Conservation (phyloP, 2,888 invertebrate species). For the Platycheirus albimanus region DNA sequence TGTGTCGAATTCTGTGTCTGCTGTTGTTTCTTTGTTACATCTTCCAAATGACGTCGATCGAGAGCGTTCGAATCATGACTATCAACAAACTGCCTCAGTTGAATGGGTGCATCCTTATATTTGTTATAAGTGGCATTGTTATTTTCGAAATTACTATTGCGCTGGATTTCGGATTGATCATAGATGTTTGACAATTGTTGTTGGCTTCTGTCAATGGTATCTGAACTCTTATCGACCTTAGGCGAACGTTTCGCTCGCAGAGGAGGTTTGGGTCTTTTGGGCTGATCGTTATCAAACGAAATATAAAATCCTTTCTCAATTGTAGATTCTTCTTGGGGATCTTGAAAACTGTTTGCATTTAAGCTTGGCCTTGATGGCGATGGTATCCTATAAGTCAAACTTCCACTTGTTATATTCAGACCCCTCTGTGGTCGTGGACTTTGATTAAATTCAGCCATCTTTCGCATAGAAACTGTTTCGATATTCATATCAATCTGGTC, state of each 20-base stretch:
- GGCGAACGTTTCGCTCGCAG: conserved; percentile 91
- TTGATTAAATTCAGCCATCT: conserved; percentile 76
- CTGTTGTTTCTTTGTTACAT: conserved; percentile 78
- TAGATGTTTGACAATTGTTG: conserved; percentile 83
- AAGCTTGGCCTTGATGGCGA: conserved; percentile 92
- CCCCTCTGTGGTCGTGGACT: conserved; percentile 42
- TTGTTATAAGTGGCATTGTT: conserved; percentile 81
- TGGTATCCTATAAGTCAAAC: conserved; percentile 93
- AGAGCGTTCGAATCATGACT: conserved; percentile 63
- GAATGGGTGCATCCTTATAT: conserved; percentile 80
- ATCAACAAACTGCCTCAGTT: conserved; percentile 78
- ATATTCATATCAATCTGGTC: conserved; percentile 82
- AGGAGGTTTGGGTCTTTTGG: conserved; percentile 94
- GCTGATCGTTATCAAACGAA: conserved; percentile 94
- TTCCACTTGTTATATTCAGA: conserved; percentile 92
- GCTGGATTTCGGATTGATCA: conserved; percentile 76
- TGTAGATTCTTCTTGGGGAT: conserved; percentile 82
- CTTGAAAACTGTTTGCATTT: conserved; percentile 88
- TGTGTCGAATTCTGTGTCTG: conserved; percentile 65
- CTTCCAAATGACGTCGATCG: conserved; percentile 79
- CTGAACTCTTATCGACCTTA: conserved; percentile 86
- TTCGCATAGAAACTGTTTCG: conserved; percentile 78
- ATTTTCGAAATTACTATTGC: conserved; percentile 75
- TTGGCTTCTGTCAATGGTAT: conserved; percentile 79
- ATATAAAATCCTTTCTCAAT: conserved; percentile 95